These are phyloP conservation scores for Brachyptera putata DNA, from an alignment of 2,888 invertebrate genomes.

Conservation along the genomic window DNA sequence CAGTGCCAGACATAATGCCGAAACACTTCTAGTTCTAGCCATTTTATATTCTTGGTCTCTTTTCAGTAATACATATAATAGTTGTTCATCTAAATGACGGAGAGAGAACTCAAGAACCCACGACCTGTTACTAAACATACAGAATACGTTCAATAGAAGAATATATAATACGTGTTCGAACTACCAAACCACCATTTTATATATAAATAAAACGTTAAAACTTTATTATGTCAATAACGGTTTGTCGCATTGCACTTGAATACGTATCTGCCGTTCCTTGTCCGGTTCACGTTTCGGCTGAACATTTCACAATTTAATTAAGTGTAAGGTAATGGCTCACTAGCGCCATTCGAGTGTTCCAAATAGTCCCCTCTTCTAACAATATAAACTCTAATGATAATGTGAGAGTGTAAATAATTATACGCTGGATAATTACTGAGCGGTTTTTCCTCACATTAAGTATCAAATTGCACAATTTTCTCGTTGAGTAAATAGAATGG, in stretches of 20 bases:
- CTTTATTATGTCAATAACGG: background rate
- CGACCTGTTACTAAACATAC: too few relatives aligned
- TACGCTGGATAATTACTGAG: conserved; percentile 2
- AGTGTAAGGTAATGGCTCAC: conserved; percentile 7
- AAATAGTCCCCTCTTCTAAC: conserved; percentile 6
- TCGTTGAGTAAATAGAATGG: too few relatives aligned
- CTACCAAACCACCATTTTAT: too few relatives aligned
- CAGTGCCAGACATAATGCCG: too few relatives aligned
- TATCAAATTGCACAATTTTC: conserved; percentile 10
- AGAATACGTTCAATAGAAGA: too few relatives aligned
- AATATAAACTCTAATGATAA: conserved; percentile 12
- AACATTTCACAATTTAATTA: conserved; percentile 7
- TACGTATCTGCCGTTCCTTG: conserved; percentile 3
- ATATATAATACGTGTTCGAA: too few relatives aligned
- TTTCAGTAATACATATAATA: too few relatives aligned
- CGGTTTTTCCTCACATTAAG: conserved; percentile 10
- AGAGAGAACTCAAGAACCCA: too few relatives aligned
- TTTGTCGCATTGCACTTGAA: background rate
- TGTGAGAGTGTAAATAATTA: conserved; percentile 19
- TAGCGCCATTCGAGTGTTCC: background rate
- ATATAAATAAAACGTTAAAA: too few relatives aligned
- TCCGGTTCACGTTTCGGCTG: background rate
- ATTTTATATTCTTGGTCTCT: too few relatives aligned
- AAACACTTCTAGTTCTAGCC: too few relatives aligned
- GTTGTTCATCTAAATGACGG: too few relatives aligned